phyloP scores from a whole-genome alignment of 2,797 vertebrate species.

The Bovichtus variegatus region DNA sequence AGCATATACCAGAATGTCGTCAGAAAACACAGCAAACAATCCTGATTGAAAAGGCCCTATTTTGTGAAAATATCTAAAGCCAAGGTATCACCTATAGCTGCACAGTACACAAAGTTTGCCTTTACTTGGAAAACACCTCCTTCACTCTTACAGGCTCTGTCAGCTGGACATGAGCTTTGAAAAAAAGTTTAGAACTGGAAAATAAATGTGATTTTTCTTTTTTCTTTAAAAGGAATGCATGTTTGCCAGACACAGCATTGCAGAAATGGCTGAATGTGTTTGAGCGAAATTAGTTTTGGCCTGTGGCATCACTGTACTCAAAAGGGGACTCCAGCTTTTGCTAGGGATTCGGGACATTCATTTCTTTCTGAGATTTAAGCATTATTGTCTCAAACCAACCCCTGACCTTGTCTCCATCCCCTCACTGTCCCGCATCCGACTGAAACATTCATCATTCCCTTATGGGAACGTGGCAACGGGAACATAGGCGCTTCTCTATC shows the following conservation, averaged over 20 bases:
- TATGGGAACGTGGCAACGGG: conserved; percentile 24
- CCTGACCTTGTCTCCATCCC: conserved; percentile 7
- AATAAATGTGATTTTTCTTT: conserved; percentile 22
- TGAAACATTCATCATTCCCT: conserved; percentile 49
- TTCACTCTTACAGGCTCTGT: neutral
- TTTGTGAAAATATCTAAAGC: neutral
- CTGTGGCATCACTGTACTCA: conserved; percentile 1
- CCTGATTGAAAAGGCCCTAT: neutral
- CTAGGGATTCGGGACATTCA: conserved; percentile 26
- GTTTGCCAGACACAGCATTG: conserved; percentile 10
- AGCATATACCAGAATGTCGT: neutral
- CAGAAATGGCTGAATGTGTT: conserved; percentile 33
- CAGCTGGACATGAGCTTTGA: neutral
- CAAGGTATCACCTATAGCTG: neutral
- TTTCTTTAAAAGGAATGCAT: conserved; percentile 15
- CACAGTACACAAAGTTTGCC: conserved; percentile 6
- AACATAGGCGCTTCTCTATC: conserved; percentile 19
- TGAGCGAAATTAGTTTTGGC: conserved; percentile 20
- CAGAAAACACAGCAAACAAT: conserved; percentile 12
- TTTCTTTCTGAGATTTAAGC: conserved; percentile 37
- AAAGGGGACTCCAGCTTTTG: conserved; percentile 1
- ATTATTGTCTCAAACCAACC: conserved; percentile 27
- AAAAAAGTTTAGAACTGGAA: conserved; percentile 9
- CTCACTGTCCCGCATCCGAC: neutral
- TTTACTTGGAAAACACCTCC: neutral